Evolutionary conservation across 2,888 invertebrate genomes (phyloP).

Genomic region (Apamea anceps): DNA sequence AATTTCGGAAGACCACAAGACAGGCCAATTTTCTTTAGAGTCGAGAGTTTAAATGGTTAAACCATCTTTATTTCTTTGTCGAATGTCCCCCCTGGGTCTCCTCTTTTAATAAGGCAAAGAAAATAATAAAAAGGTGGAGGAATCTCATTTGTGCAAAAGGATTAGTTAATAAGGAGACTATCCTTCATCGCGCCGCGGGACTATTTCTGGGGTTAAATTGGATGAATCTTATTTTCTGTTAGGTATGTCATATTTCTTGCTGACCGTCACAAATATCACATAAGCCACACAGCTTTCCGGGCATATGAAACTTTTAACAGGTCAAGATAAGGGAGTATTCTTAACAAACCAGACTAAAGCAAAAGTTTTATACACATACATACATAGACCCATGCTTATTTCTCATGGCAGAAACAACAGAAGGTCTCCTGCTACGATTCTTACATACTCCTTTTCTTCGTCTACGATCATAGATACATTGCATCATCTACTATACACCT

Average conservation of each 20-base stretch:
- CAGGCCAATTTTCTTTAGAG: conserved; percentile 4
- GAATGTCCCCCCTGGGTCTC: conserved; percentile 1
- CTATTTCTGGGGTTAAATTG: conserved; percentile 1
- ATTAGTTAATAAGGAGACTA: conserved; percentile 2
- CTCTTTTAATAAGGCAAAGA: conserved; percentile 28
- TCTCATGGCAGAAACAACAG: too few relatives aligned
- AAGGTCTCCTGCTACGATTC: background rate
- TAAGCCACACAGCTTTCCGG: background rate
- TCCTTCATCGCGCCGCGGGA: conserved; percentile 1
- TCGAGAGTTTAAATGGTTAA: background rate
- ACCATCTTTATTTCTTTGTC: background rate
- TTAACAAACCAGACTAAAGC: background rate
- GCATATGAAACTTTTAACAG: background rate
- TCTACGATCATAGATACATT: background rate
- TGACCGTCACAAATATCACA: background rate
- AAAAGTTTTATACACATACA: background rate
- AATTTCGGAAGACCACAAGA: background rate
- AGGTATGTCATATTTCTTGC: background rate
- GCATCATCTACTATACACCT: too few relatives aligned
- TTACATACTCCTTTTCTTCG: background rate
- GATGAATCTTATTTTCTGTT: background rate
- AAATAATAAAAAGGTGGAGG: conserved; percentile 20
- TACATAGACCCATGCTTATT: too few relatives aligned
- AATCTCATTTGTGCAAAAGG: conserved; percentile 10
- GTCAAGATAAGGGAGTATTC: background rate